Evolutionary conservation across 2,113 vertebrate species (phyloP).

Genomic region (Porphyrio hochstetteri): DNA sequence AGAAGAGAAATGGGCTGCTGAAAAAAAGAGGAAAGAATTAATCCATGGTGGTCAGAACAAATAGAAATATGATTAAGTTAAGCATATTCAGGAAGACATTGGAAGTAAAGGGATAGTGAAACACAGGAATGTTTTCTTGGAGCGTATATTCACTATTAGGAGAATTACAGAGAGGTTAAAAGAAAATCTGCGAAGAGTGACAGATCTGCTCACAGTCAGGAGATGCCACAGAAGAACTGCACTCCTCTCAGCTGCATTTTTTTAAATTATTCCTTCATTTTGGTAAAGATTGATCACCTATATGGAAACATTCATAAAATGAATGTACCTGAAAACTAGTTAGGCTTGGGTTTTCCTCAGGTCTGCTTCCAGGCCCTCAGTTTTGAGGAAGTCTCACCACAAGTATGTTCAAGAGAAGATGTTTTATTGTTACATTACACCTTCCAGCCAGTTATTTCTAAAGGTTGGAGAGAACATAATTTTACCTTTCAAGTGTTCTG

Average conservation of each 20-base stretch:
- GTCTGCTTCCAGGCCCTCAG: background rate
- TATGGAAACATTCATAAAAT: background rate
- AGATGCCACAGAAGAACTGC: background rate
- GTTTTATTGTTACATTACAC: background rate
- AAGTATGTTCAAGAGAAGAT: background rate
- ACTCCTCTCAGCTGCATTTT: background rate
- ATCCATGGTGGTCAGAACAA: conserved; percentile 19
- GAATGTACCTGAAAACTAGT: background rate
- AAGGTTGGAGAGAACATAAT: background rate
- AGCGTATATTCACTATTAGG: background rate
- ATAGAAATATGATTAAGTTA: conserved; percentile 28
- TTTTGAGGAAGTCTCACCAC: background rate
- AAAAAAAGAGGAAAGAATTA: conserved; percentile 32
- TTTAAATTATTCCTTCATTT: background rate
- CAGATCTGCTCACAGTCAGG: background rate
- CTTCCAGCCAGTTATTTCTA: background rate
- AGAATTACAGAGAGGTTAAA: conserved; percentile 24
- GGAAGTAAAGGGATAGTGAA: background rate
- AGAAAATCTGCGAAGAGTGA: background rate
- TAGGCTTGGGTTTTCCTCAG: background rate
- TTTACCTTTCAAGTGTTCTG: background rate
- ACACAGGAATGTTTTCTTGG: conserved; percentile 22
- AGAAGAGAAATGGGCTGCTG: conserved; percentile 44
- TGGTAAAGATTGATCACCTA: background rate
- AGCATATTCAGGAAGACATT: background rate